phyloP scores from a whole-genome alignment of 2,797 vertebrate genomes.

The Trachops cirrhosus region DNA sequence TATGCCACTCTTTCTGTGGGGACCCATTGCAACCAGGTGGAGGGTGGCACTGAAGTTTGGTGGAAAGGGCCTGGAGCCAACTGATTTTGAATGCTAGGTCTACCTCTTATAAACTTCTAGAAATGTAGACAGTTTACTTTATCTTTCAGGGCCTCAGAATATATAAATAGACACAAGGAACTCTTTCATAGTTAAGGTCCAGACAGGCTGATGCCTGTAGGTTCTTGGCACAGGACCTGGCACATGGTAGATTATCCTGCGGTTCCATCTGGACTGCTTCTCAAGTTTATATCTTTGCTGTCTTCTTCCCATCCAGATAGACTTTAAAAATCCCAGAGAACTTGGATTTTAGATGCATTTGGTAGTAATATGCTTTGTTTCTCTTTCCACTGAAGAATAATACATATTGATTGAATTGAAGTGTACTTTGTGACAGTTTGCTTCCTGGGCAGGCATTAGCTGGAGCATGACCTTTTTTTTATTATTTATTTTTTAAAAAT shows the following conservation, averaged over 20 bases:
- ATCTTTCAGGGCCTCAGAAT: not conserved
- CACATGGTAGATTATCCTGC: too few species aligned
- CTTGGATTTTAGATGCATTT: not conserved
- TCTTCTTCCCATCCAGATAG: not conserved
- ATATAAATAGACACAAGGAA: not conserved
- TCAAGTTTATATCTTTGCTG: not conserved
- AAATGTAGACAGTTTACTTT: not conserved
- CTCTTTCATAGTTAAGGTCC: not conserved
- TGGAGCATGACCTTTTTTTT: not conserved
- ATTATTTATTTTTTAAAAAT: too few species aligned
- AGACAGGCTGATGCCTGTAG: not conserved
- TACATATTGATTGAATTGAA: not conserved
- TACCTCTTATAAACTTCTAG: not conserved
- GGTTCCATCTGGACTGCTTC: not conserved
- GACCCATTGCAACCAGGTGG: not conserved
- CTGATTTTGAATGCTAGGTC: not conserved
- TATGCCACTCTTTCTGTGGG: not conserved
- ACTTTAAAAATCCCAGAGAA: not conserved
- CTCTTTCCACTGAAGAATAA: not conserved
- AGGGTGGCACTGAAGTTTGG: not conserved
- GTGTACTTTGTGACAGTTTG: not conserved
- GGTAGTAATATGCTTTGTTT: not conserved
- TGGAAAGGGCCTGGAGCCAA: not conserved
- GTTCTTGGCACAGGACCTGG: not conserved
- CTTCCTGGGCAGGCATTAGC: not conserved